phyloP scores from a whole-genome alignment of 1,140 invertebrate genomes.

The Lasioglossum albipes region DNA sequence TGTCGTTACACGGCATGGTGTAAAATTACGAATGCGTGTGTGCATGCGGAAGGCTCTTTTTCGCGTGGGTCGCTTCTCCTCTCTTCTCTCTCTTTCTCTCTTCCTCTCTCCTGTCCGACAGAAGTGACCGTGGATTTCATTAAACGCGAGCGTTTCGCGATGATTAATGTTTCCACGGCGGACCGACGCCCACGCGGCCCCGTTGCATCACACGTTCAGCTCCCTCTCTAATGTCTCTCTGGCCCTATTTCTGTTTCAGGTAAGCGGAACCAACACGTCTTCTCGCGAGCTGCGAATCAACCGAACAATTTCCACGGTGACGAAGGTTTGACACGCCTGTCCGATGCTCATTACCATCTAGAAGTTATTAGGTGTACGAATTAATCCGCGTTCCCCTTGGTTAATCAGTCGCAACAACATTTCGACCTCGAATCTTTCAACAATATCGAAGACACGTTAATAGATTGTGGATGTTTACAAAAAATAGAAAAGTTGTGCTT shows the following conservation, averaged over 20 bases:
- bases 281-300: background rate
- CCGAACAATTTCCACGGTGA: too few relatives aligned
- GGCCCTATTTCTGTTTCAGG: conserved; percentile 70
- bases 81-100: too few relatives aligned
- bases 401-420: too few relatives aligned
- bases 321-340: too few relatives aligned
- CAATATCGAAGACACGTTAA: too few relatives aligned
- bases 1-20: conserved; percentile 6
- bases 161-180: conserved; percentile 57
- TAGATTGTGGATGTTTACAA: too few relatives aligned
- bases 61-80: conserved; percentile 22
- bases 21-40: conserved; percentile 14
- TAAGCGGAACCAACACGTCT: conserved; percentile 57
- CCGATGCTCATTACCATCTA: too few relatives aligned
- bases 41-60: conserved; percentile 2
- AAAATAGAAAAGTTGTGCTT: too few relatives aligned
- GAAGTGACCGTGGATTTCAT: conserved; percentile 55
- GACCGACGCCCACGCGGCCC: conserved; percentile 17
- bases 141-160: conserved; percentile 42
- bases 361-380: too few relatives aligned
- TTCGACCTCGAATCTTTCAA: too few relatives aligned
- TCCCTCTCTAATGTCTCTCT: conserved; percentile 30
- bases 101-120: background rate
- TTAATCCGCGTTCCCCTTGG: too few relatives aligned
- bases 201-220: conserved; percentile 29